Evolutionary conservation across 2,113 vertebrate genomes (phyloP), one percentile per base, ranked within the genome.

Genomic region (Macheiramphus alcinus): DNA sequence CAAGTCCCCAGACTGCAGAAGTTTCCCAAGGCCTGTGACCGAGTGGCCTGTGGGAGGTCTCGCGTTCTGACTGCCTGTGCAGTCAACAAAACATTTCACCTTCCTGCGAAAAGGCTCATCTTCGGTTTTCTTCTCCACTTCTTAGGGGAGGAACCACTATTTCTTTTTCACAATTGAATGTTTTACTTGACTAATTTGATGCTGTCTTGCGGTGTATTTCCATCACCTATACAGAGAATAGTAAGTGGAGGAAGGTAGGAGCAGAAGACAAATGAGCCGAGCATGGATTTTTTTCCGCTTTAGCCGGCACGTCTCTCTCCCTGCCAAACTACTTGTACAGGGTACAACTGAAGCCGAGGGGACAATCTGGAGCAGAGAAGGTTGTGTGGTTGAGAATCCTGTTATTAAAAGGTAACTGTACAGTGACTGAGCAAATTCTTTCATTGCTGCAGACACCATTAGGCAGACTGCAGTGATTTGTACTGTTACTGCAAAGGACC

Each of bases 11-110:
- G 38, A 29, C 7, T 0, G 1, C 27, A 70, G 62, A 59, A 91
- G 27, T 10, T 68, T 89, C 58, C 50, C 36, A 25, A 56, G 16
- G 36, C 8, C 48, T 11, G 15, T 20, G 38, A 80, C 58, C 1
- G 2, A 61, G 21, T 5, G 47, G 55, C 26, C 38, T 7, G 15
- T 17, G 52, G 20, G 43, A 89, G 16, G 17, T 66, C 63, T 80
- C 0, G 0, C 0, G 3, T 74, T 71, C 50, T 42, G 31, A 71
- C 18, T 3, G 10, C 53, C 59, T 29, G 7, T 7, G 17, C 2
- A 0, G 22, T 21, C 34, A 88, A 86, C 22, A 78, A 59, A 88
- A 56, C 36, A 72, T 52, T 87, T 59, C 70, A 87, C 16, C 12
- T 55, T 58, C 13, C 38, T 18, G 11, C 22, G 31, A 21, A 66